Evolutionary conservation across 2,888 invertebrate genomes (phyloP), one percentile per base, ranked within the genome.

Genomic region (Megamerina dolium): DNA sequence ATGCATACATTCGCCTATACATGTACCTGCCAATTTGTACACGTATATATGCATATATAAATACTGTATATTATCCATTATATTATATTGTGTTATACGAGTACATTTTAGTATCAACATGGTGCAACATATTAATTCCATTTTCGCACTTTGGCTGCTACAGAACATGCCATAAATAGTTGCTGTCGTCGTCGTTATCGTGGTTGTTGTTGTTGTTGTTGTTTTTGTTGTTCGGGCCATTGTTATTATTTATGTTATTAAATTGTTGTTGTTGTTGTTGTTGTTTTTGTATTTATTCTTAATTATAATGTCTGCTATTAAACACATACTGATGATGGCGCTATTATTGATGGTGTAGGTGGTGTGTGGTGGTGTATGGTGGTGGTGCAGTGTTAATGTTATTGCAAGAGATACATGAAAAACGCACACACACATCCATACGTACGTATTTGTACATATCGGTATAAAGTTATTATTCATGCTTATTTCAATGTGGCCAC

Each of bases 71-170:
- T n/a, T n/a, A n/a, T n/a, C n/a, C n/a, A n/a, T n/a, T n/a, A n/a
- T n/a, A n/a, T n/a, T n/a, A n/a, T n/a, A n/a, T n/a, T n/a, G n/a
- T n/a, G n/a, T n/a, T n/a, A n/a, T n/a, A n/a, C n/a, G n/a, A n/a
- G n/a, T n/a, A n/a, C n/a, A n/a, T n/a, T n/a, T n/a, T n/a, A n/a
- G n/a, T n/a, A n/a, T n/a, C n/a, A n/a, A n/a, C n/a, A n/a, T 48
- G 59, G 66, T 63, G 64, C 62, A 59, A 64, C 63, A 64, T 64
- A 61, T 65, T 63, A 63, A 64, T 65, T 54, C 62, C 61, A 54
- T 49, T 57, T 61, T 64, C 59, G 58, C 66, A 62, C 64, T 56
- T 57, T 48, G 47, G 41, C n/a, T n/a, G n/a, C n/a, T n/a, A n/a
- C 51, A 49, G 56, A 50, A 60, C 59, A 61, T 64, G 56, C 63